Evolutionary conservation across 2,797 vertebrate species (phyloP).

Genomic region (Fratercula arctica): DNA sequence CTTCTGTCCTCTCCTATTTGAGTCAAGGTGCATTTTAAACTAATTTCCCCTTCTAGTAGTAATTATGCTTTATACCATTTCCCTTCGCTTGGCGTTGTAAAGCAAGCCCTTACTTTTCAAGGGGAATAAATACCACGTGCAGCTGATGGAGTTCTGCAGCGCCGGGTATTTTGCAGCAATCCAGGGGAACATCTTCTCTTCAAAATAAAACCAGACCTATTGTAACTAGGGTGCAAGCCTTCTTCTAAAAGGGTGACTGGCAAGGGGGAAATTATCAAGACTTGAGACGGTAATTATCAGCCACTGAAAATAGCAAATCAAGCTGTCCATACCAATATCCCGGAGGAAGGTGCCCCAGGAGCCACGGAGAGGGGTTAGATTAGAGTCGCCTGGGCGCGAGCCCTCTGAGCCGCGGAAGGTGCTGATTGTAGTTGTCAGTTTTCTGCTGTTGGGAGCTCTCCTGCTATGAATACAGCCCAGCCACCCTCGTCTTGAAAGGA

Average conservation of each 20-base stretch:
- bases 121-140: background rate
- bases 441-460: slow-evolving; percentile 38
- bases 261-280: background rate
- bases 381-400: background rate
- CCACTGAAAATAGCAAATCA: background rate
- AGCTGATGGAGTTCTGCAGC: background rate
- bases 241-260: background rate
- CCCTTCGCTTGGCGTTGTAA: background rate
- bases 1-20: background rate
- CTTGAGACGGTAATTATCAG: background rate
- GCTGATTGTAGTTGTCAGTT: slow-evolving; percentile 65
- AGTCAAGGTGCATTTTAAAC: background rate
- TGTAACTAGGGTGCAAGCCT: background rate
- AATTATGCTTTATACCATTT: background rate
- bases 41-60: background rate
- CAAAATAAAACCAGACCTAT: background rate
- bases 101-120: background rate
- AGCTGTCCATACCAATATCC: background rate
- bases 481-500: slow-evolving; percentile 67
- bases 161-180: background rate
- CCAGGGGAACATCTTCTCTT: background rate
- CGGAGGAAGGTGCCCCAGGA: background rate
- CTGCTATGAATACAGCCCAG: slow-evolving; percentile 51
- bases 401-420: slow-evolving; percentile 66
- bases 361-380: background rate